A percentile compares a stretch with the other conserved stretches of the same genome.
Evolutionary conservation across 2,888 invertebrate genomes (phyloP).

Genomic region (Leptopilina myrica): DNA sequence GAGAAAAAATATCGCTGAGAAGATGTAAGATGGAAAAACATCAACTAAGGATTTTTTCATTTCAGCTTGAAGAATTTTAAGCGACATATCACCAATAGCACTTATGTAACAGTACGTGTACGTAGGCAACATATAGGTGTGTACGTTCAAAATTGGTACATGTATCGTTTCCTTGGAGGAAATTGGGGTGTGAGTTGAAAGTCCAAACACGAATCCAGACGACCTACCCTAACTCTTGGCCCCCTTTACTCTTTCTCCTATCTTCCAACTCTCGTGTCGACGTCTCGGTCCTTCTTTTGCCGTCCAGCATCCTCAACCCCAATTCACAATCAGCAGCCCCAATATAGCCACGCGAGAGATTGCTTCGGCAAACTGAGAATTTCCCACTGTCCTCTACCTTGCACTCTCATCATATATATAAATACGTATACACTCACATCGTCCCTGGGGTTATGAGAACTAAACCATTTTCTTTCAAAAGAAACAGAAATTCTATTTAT

Average conservation of each 20-base stretch:
- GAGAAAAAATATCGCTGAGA: neutral
- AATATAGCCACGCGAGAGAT: slow-evolving; percentile 30
- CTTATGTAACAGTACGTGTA: neutral
- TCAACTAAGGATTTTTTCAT: slow-evolving; percentile 6
- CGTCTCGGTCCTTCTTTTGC: slow-evolving; percentile 21
- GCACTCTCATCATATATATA: slow-evolving; percentile 2
- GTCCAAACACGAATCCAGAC: slow-evolving; percentile 30
- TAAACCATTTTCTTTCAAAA: slow-evolving; percentile 12
- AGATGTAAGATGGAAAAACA: neutral
- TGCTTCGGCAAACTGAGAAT: slow-evolving; percentile 34
- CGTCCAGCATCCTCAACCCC: slow-evolving; percentile 34
- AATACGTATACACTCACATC: neutral
- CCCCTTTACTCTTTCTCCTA: neutral
- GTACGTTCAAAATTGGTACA: neutral
- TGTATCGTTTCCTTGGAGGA: slow-evolving; percentile 24
- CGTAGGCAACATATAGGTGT: neutral
- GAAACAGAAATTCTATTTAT: slow-evolving; percentile 16
- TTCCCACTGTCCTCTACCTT: slow-evolving; percentile 20
- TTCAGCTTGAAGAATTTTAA: neutral
- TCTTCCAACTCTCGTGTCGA: slow-evolving; percentile 6
- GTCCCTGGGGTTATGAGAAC: slow-evolving; percentile 25
- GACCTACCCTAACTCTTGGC: slow-evolving; percentile 25
- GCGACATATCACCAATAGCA: slow-evolving; percentile 9
- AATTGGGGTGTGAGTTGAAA: slow-evolving; percentile 19
- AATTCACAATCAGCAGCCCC: slow-evolving; percentile 39